Evolutionary conservation across 2,797 vertebrate genomes (phyloP).

Genomic region (Luscinia luscinia): DNA sequence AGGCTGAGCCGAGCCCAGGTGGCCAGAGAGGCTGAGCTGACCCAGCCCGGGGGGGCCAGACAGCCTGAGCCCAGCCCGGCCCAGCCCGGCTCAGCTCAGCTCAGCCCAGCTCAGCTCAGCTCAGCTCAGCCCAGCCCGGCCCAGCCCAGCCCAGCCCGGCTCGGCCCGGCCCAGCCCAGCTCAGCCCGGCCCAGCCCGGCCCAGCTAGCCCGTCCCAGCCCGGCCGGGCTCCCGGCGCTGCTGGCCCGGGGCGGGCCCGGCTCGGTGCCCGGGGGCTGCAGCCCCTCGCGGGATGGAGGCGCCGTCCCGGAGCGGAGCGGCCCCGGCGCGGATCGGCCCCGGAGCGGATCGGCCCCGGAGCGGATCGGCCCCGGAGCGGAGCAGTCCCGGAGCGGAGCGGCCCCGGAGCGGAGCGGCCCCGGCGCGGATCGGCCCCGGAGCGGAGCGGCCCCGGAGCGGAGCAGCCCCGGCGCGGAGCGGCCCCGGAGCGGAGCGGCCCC

Average conservation of each 20-base stretch:
- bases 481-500: not conserved
- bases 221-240: not conserved
- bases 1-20: no score
- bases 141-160: not conserved
- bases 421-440: not conserved
- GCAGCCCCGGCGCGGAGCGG: not conserved
- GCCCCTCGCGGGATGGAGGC: not conserved
- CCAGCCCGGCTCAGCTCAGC: no score
- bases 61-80: no score
- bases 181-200: no score
- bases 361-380: not conserved
- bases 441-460: not conserved
- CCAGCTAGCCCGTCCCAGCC: no score
- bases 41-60: no score
- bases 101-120: no score
- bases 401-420: not conserved
- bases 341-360: not conserved
- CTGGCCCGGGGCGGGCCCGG: not conserved
- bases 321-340: not conserved
- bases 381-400: not conserved
- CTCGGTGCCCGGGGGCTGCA: accelerated
- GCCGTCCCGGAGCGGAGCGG: not conserved
- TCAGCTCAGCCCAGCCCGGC: no score
- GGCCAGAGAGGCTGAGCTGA: no score
- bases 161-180: no score